A percentile compares a stretch with the other conserved stretches of the same genome.
These are phyloP conservation scores for Epinephelus moara DNA, from an alignment of 2,113 vertebrate species.

Conservation along the genomic window DNA sequence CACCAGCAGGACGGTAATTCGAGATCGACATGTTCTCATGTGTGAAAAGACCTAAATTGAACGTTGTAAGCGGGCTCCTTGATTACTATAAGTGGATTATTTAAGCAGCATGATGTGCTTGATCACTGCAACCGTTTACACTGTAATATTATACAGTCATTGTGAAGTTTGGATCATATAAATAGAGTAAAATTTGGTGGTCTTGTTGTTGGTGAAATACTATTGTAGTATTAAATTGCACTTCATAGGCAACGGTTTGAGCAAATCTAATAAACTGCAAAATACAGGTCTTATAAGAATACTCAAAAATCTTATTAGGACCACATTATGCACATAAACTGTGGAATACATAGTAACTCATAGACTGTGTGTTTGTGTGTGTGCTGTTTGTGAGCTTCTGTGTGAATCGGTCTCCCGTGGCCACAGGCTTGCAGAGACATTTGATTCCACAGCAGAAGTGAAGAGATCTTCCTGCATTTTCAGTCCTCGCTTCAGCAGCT, in stretches of 20 bases:
- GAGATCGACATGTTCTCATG: too few species aligned
- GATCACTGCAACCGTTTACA: too few species aligned
- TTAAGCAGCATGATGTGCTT: too few species aligned
- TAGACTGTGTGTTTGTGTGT: background rate
- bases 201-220: background rate
- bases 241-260: background rate
- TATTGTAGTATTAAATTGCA: background rate
- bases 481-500: background rate
- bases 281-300: background rate
- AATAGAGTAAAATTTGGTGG: background rate
- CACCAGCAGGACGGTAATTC: too few species aligned
- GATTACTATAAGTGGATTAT: too few species aligned
- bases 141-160: background rate
- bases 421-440: slow-evolving; percentile 38
- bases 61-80: too few species aligned
- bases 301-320: background rate
- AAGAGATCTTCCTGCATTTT: slow-evolving; percentile 27
- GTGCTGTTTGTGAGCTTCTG: slow-evolving; percentile 14
- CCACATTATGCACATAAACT: background rate
- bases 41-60: too few species aligned
- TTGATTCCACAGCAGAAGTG: slow-evolving; percentile 25
- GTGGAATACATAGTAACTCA: background rate
- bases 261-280: background rate
- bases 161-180: background rate
- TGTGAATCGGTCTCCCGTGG: slow-evolving; percentile 12